Conservation (phyloP, 2,113 vertebrate genomes). For the Sphyrna mokarran region DNA sequence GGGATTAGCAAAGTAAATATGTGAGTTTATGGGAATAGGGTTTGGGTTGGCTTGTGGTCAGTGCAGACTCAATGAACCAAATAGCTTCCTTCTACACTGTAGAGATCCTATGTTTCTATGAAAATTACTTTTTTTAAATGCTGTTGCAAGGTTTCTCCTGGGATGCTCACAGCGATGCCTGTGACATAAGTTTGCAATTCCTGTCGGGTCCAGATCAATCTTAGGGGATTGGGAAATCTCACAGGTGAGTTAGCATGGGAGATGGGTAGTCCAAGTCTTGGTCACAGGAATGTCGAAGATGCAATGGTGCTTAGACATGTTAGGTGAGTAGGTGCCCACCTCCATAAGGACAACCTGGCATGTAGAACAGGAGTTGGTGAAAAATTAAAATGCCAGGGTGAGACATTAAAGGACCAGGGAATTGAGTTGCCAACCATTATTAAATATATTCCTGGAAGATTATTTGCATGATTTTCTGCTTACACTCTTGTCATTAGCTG, state of each 20-base stretch:
- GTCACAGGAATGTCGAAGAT: background rate
- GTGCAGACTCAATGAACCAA: no score
- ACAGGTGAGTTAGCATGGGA: background rate
- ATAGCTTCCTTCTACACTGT: no score
- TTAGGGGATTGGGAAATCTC: background rate
- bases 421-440: no score
- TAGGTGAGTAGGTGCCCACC: background rate
- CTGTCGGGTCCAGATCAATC: background rate
- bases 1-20: no score
- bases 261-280: no score
- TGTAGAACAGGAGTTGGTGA: background rate
- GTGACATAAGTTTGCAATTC: background rate
- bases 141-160: background rate
- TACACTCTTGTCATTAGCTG: no score
- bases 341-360: background rate
- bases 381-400: background rate
- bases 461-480: no score
- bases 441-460: no score
- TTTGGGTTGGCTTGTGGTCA: no score
- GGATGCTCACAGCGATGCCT: background rate
- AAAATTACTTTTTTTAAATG: background rate
- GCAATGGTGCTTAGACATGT: background rate
- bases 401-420: background rate
- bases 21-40: no score
- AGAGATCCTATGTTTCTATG: no score